Evolutionary conservation across 2,888 invertebrate species (phyloP).

Genomic region (Andrena haemorrhoa): DNA sequence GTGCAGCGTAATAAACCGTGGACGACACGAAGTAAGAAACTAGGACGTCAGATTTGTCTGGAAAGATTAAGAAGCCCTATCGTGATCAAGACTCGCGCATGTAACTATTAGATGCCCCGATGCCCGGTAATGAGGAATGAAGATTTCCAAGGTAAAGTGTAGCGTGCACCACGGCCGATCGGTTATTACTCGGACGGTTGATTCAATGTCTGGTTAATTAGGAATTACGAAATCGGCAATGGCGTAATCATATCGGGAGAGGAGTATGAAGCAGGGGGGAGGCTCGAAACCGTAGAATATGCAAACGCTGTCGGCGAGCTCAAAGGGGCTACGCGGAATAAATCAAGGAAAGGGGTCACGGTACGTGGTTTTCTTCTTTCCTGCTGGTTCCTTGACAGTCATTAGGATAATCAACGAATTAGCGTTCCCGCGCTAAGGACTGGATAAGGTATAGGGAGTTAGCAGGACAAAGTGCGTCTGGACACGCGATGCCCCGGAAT

Average conservation of each 20-base stretch:
- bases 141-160: slow-evolving; percentile 40
- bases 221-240: slow-evolving; percentile 6
- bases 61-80: slow-evolving; percentile 81
- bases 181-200: not conserved
- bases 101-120: slow-evolving; percentile 74
- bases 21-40: slow-evolving; percentile 63
- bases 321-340: slow-evolving; percentile 66
- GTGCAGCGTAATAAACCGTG: slow-evolving; percentile 17
- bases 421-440: slow-evolving; percentile 81
- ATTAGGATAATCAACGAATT: slow-evolving; percentile 83
- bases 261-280: not conserved
- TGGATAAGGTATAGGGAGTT: slow-evolving; percentile 80
- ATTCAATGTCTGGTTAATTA: slow-evolving; percentile 26
- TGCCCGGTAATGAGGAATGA: slow-evolving; percentile 49
- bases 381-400: slow-evolving; percentile 76
- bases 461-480: slow-evolving; percentile 81
- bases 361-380: slow-evolving; percentile 64
- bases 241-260: slow-evolving; percentile 32
- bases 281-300: slow-evolving; percentile 31
- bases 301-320: slow-evolving; percentile 58
- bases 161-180: not conserved
- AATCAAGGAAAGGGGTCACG: slow-evolving; percentile 60
- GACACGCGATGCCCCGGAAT: slow-evolving; percentile 78
- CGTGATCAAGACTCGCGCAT: slow-evolving; percentile 64
- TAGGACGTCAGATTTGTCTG: slow-evolving; percentile 76